phyloP scores from a whole-genome alignment of 2,113 vertebrate species.

The Lepisosteus oculatus region DNA sequence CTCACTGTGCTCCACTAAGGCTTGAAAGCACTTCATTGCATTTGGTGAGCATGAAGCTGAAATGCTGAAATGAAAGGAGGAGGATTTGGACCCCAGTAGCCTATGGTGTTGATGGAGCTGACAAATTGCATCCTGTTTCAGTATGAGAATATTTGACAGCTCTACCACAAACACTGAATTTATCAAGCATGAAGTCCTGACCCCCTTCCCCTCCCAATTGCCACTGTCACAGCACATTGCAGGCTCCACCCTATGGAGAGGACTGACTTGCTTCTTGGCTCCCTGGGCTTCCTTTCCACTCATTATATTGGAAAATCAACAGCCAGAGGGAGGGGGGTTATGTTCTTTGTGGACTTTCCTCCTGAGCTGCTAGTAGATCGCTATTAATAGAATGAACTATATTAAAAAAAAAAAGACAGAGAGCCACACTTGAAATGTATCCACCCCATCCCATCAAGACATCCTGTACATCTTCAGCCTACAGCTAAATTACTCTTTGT shows the following conservation, averaged over 20 bases:
- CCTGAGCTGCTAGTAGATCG: constrained; percentile 55
- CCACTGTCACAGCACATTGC: constrained; percentile 36
- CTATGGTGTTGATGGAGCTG: too few species aligned
- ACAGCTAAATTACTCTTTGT: too few species aligned
- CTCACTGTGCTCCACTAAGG: not conserved
- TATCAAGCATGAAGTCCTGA: not conserved
- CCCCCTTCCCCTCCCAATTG: constrained; percentile 21
- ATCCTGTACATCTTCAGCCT: not conserved
- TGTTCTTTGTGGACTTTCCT: constrained; percentile 62
- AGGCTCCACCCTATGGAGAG: constrained; percentile 30
- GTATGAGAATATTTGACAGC: too few species aligned
- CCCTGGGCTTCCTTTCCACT: constrained; percentile 45
- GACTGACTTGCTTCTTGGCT: constrained; percentile 46
- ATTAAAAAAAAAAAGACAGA: constrained; percentile 2
- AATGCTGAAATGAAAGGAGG: too few species aligned
- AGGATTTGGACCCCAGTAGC: too few species aligned
- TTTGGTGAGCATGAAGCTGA: too few species aligned
- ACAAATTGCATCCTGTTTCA: too few species aligned
- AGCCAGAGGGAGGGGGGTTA: constrained; percentile 54
- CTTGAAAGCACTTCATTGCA: too few species aligned
- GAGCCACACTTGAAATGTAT: not conserved
- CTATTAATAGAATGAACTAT: constrained; percentile 47
- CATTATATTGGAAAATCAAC: constrained; percentile 60
- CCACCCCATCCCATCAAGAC: not conserved
- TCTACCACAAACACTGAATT: too few species aligned